phyloP scores from a whole-genome alignment of 2,888 invertebrate genomes.

The Cephus runcator region DNA sequence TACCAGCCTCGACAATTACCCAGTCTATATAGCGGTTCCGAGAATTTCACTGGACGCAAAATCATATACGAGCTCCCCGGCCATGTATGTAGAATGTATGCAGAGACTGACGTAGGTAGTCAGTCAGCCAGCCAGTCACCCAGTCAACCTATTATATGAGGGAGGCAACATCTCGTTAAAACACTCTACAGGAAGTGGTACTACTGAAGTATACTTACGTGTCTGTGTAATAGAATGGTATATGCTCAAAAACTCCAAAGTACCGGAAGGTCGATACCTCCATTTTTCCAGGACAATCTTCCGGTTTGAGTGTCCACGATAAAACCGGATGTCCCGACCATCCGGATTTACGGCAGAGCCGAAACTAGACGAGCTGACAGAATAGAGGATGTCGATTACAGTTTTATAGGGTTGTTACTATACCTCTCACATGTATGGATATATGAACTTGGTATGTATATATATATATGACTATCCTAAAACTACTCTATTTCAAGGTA shows the following conservation, averaged over 20 bases:
- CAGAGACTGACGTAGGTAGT: neutral
- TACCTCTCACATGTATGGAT: neutral
- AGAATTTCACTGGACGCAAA: slow-evolving; percentile 39
- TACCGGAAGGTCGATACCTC: neutral
- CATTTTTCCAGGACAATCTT: neutral
- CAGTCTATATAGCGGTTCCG: slow-evolving; percentile 36
- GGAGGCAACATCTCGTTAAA: neutral
- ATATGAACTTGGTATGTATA: neutral
- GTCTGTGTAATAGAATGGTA: neutral
- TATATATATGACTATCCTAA: neutral
- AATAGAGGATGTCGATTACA: neutral
- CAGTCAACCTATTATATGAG: neutral
- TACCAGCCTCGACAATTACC: slow-evolving; percentile 56
- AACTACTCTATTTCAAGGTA: neutral
- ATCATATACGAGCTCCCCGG: slow-evolving; percentile 25
- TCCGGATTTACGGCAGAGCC: neutral
- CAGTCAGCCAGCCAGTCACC: too few relatives aligned
- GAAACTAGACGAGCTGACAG: neutral
- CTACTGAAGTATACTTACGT: neutral
- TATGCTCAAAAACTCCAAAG: neutral
- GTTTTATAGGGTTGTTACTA: neutral
- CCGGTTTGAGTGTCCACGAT: neutral
- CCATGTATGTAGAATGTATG: neutral
- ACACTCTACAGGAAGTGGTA: neutral
- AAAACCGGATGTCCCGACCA: neutral